Base-by-base conservation (phyloP, 2,113 vertebrate species). In the Dasyornis broadbenti region DNA sequence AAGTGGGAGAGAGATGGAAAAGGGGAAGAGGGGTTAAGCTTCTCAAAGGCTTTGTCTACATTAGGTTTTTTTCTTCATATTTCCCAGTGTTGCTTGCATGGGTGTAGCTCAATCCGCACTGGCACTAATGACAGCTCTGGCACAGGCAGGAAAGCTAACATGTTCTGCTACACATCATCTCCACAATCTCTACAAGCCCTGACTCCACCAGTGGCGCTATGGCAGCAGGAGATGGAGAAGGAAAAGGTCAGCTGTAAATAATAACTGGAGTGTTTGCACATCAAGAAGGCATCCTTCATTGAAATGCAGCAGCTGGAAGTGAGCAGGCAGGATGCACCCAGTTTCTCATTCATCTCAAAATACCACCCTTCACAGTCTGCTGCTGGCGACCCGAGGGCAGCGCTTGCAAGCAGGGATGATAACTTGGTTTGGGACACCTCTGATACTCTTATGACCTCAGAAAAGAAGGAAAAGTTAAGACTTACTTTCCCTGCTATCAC, bases 21-120 rank as follows among this genome's bases (percentile, higher is more conserved):
- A 88, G 96, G 94, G 82, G 81, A 91, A 94, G 79, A 95, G 60
- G 82, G 92, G 95, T 96, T 97, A 96, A 97, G 93, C 94, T 95
- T 54, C 92, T 94, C 90, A 95, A 97, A 97, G 95, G 76, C 66
- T 96, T 92, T 95, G 79, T 94, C 94, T 96, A 33, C 78, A 72
- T 92, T 89, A 89, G 93, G 72, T 78, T 89, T 95, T 97, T 94
- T 90, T 78, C 80, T 89, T 72, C 52, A 0, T 54, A 37, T 94
- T 93, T 93, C 82, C 68, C 35, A 31, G 57, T 69, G n/a, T 94
- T 92, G 93, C 94, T 86, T 49, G 56, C 83, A 91, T 0, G 26
- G 60, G 72, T 79, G 44, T 86, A 95, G 82, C 90, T 96, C 93
- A 76, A 18, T 75, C 82, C 61, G 21, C 84, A 75, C 86, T 65